A percentile compares a stretch with the other conserved stretches of the same genome.
Evolutionary conservation across 2,888 invertebrate genomes (phyloP).

Genomic region (Torymus texanus): DNA sequence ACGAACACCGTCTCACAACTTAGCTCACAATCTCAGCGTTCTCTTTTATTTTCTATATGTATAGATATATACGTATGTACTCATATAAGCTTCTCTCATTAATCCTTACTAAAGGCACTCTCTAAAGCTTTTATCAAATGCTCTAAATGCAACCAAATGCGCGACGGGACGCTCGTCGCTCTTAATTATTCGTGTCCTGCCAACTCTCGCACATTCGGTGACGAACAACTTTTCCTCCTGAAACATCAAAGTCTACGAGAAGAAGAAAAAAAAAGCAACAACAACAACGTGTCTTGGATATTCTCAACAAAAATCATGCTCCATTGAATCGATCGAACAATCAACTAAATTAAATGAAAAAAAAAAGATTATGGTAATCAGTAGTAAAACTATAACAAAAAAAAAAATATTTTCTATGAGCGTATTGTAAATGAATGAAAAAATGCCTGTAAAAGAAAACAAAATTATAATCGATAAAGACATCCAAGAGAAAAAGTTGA

Average conservation of each 20-base stretch:
- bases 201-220: constrained; percentile 29
- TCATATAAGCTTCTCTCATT: constrained; percentile 32
- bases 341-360: constrained; percentile 21
- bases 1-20: constrained; percentile 43
- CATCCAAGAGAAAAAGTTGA: constrained; percentile 65
- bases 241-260: constrained; percentile 44
- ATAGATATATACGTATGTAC: too few relatives aligned
- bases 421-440: constrained; percentile 6
- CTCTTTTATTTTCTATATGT: neutral
- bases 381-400: constrained; percentile 13
- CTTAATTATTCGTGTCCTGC: constrained; percentile 29
- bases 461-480: constrained; percentile 31
- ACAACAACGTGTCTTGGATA: constrained; percentile 7
- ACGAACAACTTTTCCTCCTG: constrained; percentile 57
- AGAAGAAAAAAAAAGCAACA: neutral
- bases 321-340: too few relatives aligned
- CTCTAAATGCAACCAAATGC: neutral
- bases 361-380: constrained; percentile 12
- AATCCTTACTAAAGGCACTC: constrained; percentile 42
- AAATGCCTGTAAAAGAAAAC: constrained; percentile 33
- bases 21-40: constrained; percentile 41
- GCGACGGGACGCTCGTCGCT: neutral
- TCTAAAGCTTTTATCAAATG: constrained; percentile 1
- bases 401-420: constrained; percentile 17
- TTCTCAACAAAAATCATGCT: constrained; percentile 1